Evolutionary conservation across 2,888 invertebrate species (phyloP), one percentile per base, ranked within the genome.

Genomic region (Horisme vitalbata): DNA sequence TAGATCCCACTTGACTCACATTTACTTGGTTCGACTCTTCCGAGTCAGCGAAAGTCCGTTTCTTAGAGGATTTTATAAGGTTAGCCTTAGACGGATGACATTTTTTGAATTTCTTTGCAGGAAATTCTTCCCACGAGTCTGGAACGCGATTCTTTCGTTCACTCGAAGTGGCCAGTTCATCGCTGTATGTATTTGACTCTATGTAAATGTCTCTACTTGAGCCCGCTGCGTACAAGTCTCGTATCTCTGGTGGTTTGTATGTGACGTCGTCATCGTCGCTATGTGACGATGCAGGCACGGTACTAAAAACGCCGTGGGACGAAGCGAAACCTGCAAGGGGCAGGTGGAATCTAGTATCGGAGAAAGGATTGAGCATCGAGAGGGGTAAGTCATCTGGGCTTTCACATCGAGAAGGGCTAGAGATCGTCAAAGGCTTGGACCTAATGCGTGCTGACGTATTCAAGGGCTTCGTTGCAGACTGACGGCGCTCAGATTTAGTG

Each of bases 61-160:
- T 41, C 39, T 18, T 18, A 18, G 51, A 55, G 45, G 55, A 52
- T 47, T 62, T 56, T 35, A 45, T 34, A 27, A 35, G 44, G 33
- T 35, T 10, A 0, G 28, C 11, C 30, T 43, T 33, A 26, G 45
- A 44, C 31, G 36, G 20, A 21, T 37, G 18, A 18, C 52, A 50
- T 27, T 36, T 38, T 24, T 39, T 43, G 2, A 33, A 9, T 15
- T 7, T 37, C 15, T 37, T 45, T 3, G n/a, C 1, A 21, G 26
- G 41, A 12, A 26, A 9, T 28, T 20, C 37, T n/a, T 32, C 11
- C 4, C 1, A 9, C 11, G 23, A 23, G 9, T 23, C 1, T 7
- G 30, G n/a, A 1, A 14, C 30, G 4, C 9, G 14, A 4, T 14
- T 9, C n/a, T n/a, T 30, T 30, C 14, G 13, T 10, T 6, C 18